A percentile compares a stretch with the other conserved stretches of the same genome.
phyloP scores from a whole-genome alignment of 2,113 vertebrate genomes.

The Laterallus jamaicensis region DNA sequence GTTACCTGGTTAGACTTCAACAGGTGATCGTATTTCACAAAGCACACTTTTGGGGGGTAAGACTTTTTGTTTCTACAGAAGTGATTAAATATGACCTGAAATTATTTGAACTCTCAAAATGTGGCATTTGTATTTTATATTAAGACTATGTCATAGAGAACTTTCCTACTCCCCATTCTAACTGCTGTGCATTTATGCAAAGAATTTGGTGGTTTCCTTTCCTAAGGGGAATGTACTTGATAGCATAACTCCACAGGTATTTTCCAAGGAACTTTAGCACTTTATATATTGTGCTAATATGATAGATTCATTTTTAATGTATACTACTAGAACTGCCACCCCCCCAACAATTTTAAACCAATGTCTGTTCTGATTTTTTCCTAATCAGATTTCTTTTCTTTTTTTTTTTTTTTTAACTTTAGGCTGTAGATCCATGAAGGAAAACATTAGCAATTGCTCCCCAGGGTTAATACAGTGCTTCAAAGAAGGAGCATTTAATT shows the following conservation, averaged over 20 bases:
- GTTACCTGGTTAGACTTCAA: background rate
- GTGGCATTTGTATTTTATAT: background rate
- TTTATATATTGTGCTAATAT: background rate
- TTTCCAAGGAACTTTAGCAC: background rate
- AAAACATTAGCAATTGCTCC: conserved; percentile 26
- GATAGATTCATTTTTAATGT: background rate
- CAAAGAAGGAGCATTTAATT: conserved; percentile 6
- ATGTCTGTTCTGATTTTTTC: background rate
- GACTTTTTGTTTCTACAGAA: background rate
- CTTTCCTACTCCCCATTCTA: background rate
- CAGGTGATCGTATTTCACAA: background rate
- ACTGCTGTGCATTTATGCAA: background rate
- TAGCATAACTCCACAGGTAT: background rate
- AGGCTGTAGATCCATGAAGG: background rate
- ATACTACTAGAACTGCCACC: background rate
- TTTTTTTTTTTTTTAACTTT: background rate
- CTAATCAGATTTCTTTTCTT: background rate
- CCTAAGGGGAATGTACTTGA: background rate
- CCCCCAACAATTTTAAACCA: background rate
- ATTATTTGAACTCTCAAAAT: background rate
- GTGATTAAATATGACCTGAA: background rate
- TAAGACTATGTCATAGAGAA: background rate
- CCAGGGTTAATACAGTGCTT: background rate
- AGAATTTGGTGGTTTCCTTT: background rate
- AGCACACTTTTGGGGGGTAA: background rate